phyloP scores from a whole-genome alignment of 2,888 invertebrate genomes.

The Melolontha melolontha region DNA sequence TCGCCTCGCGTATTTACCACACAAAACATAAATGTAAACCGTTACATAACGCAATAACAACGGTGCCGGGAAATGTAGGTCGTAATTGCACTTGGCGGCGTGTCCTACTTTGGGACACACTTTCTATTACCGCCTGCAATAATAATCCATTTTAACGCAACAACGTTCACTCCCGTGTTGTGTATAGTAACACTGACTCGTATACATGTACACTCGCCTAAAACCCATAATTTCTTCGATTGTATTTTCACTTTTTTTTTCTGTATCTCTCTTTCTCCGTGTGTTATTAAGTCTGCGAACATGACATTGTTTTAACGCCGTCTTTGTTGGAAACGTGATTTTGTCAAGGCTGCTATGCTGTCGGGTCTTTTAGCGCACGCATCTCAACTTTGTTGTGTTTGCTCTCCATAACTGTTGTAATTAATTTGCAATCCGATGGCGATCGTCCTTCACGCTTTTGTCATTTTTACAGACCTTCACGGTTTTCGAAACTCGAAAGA shows the following conservation, averaged over 20 bases:
- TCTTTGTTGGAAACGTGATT: conserved; percentile 9
- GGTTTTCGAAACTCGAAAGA: background rate
- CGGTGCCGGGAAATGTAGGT: conserved; percentile 45
- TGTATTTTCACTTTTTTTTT: conserved; percentile 33
- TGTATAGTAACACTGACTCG: background rate
- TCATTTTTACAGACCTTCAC: conserved; percentile 1
- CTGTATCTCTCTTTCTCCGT: conserved; percentile 8
- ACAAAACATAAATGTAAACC: conserved; percentile 29
- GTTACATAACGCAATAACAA: conserved; percentile 34
- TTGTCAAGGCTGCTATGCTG: conserved; percentile 9
- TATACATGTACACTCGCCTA: background rate
- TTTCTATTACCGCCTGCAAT: conserved; percentile 34
- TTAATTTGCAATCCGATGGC: conserved; percentile 15
- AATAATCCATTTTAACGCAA: conserved; percentile 35
- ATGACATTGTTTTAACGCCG: conserved; percentile 16
- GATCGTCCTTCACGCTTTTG: conserved; percentile 17
- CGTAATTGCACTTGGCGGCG: conserved; percentile 48
- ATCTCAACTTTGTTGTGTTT: background rate
- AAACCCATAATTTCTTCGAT: conserved; percentile 21
- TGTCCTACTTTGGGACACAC: conserved; percentile 48
- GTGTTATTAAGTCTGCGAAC: background rate
- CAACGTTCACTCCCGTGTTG: conserved; percentile 11
- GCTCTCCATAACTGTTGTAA: conserved; percentile 4
- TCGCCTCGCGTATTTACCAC: conserved; percentile 1
- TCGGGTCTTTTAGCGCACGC: background rate